A percentile compares a stretch with the other conserved stretches of the same genome.
phyloP scores from a whole-genome alignment of 23 tunicate species.

The Trididemnum miniatum region DNA sequence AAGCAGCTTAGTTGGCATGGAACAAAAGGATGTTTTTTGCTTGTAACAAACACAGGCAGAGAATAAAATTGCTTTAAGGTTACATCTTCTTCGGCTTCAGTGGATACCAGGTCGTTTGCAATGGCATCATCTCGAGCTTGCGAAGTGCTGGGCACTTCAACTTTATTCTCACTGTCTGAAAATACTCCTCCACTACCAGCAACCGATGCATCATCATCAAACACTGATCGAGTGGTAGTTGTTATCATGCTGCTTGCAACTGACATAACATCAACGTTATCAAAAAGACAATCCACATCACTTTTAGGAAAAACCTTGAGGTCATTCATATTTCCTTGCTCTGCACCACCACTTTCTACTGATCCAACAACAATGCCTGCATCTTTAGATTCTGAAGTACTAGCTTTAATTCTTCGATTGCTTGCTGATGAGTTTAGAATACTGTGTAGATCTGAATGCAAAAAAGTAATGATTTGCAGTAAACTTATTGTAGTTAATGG shows the following conservation, averaged over 20 bases:
- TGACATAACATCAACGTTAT: background rate
- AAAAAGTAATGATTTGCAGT: background rate
- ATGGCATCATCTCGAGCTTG: background rate
- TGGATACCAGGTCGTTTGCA: background rate
- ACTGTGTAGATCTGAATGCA: background rate
- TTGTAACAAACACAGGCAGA: background rate
- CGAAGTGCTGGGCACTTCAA: background rate
- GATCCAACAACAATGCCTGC: background rate
- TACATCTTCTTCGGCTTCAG: background rate
- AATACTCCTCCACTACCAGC: too few species aligned
- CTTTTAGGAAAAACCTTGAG: background rate
- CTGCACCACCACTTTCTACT: background rate
- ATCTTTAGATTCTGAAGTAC: background rate
- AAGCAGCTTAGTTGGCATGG: constrained; percentile 11
- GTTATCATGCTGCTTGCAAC: background rate
- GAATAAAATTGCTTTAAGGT: background rate
- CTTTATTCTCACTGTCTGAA: background rate
- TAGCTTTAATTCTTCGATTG: background rate
- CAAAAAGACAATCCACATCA: background rate
- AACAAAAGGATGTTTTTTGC: background rate
- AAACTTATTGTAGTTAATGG: background rate
- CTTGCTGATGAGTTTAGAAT: background rate
- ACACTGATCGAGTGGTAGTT: background rate
- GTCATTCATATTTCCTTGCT: too few species aligned
- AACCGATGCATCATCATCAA: too few species aligned